A percentile compares a stretch with the other conserved stretches of the same genome.
Conservation (phyloP, 1,140 invertebrate genomes). For the Popillia japonica region DNA sequence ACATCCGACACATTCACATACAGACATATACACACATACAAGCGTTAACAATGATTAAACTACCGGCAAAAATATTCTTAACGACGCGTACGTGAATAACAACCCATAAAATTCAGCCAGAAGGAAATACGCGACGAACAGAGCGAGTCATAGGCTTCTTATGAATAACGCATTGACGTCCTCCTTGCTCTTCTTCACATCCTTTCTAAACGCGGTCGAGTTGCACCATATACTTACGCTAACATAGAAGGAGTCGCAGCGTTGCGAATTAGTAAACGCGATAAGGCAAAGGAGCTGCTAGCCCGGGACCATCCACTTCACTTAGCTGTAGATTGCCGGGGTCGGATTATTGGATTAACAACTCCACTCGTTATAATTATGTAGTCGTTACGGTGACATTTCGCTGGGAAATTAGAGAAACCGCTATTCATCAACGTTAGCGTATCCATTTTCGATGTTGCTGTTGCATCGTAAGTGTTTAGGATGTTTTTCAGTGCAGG, state of each 20-base stretch:
- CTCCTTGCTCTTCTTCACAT: not conserved
- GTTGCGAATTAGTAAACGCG: not conserved
- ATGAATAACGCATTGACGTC: not conserved
- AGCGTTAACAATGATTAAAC: not conserved
- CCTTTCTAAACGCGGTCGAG: not conserved
- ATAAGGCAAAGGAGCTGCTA: not conserved
- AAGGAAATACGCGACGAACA: not conserved
- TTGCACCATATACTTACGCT: not conserved
- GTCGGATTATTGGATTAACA: conserved; percentile 59
- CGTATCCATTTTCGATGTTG: conserved; percentile 21
- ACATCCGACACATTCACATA: not conserved
- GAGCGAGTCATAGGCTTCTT: not conserved
- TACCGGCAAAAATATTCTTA: not conserved
- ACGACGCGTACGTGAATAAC: not conserved
- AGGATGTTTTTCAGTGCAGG: too few relatives aligned
- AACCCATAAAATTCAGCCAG: not conserved
- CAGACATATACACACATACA: too few relatives aligned
- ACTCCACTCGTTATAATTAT: conserved; percentile 59
- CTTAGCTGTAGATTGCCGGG: conserved; percentile 55
- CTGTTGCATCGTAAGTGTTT: not conserved
- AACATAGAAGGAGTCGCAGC: not conserved
- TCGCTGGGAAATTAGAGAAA: conserved; percentile 51
- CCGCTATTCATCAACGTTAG: conserved; percentile 46
- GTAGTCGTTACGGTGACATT: conserved; percentile 54
- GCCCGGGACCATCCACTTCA: conserved; percentile 33